phyloP scores from a whole-genome alignment of 2,888 invertebrate genomes.

The Hemicrepidius hirtus region DNA sequence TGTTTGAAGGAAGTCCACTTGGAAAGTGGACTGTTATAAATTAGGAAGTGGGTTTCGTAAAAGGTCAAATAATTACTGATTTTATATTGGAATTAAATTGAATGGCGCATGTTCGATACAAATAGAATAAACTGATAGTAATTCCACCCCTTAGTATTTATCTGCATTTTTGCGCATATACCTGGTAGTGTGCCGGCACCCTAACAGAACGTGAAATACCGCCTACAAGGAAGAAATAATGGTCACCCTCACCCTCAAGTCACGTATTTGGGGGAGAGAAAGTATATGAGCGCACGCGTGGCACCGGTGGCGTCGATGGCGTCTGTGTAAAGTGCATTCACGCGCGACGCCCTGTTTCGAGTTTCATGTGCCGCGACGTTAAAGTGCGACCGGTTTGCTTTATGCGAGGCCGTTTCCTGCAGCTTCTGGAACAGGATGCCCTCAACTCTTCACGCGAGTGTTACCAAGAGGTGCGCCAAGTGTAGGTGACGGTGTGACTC shows the following conservation, averaged over 20 bases:
- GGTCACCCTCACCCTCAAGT: slow-evolving; percentile 51
- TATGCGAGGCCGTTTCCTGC: slow-evolving; percentile 39
- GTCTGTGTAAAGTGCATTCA: slow-evolving; percentile 54
- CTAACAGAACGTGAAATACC: slow-evolving; percentile 39
- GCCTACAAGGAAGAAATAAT: slow-evolving; percentile 44
- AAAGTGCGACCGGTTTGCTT: slow-evolving; percentile 36
- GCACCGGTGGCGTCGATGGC: slow-evolving; percentile 52
- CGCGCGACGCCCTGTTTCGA: slow-evolving; percentile 55
- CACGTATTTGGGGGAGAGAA: slow-evolving; percentile 51
- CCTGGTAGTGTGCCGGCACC: slow-evolving; percentile 34
- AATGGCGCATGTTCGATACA: slow-evolving; percentile 25
- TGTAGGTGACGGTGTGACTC: slow-evolving; percentile 51
- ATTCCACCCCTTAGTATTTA: slow-evolving; percentile 23
- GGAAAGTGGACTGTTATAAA: no score
- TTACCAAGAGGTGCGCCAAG: slow-evolving; percentile 42
- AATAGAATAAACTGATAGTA: slow-evolving; percentile 34
- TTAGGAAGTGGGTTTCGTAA: no score
- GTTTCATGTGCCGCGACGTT: slow-evolving; percentile 47
- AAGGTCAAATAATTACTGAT: slow-evolving; percentile 1
- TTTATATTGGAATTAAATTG: slow-evolving; percentile 8
- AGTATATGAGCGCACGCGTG: slow-evolving; percentile 52
- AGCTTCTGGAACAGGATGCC: slow-evolving; percentile 41
- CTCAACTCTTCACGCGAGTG: slow-evolving; percentile 32
- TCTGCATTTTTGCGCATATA: slow-evolving; percentile 41
- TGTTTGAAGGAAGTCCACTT: no score